These are phyloP conservation scores for Tanypteryx hageni DNA, from an alignment of 2,888 invertebrate species.

Conservation along the genomic window DNA sequence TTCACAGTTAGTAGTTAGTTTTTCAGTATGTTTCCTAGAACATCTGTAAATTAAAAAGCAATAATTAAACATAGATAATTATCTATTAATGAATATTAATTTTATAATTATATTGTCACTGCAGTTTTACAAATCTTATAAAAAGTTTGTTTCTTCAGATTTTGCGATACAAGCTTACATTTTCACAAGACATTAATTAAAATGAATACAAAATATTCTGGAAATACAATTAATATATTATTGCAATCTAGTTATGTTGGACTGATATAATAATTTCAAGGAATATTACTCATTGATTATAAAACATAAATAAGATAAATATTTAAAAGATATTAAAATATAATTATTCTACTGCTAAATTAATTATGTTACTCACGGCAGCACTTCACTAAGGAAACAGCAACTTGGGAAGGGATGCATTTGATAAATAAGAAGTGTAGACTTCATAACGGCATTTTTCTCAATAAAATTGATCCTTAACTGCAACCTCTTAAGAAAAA, in stretches of 20 bases:
- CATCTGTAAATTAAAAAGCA: not conserved
- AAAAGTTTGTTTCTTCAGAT: not conserved
- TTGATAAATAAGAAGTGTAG: not conserved
- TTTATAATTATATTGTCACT: not conserved
- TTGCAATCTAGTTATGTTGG: not conserved
- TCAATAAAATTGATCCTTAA: not conserved
- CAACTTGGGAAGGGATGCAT: not conserved
- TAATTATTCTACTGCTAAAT: no score
- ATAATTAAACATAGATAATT: constrained; percentile 22
- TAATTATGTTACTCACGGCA: not conserved
- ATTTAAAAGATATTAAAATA: no score
- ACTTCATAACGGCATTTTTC: not conserved
- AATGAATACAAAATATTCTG: not conserved
- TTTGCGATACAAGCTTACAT: not conserved
- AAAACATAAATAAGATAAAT: no score
- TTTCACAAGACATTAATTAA: not conserved
- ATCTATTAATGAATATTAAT: not conserved
- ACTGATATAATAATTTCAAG: not conserved
- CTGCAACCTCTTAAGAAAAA: not conserved
- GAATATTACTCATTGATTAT: not conserved
- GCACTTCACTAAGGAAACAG: not conserved
- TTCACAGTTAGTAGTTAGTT: not conserved
- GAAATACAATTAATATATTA: not conserved
- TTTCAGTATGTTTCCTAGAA: not conserved
- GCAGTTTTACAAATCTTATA: not conserved